phyloP scores from a whole-genome alignment of 2,888 invertebrate genomes.

The Caenorhabditis sulstoni region DNA sequence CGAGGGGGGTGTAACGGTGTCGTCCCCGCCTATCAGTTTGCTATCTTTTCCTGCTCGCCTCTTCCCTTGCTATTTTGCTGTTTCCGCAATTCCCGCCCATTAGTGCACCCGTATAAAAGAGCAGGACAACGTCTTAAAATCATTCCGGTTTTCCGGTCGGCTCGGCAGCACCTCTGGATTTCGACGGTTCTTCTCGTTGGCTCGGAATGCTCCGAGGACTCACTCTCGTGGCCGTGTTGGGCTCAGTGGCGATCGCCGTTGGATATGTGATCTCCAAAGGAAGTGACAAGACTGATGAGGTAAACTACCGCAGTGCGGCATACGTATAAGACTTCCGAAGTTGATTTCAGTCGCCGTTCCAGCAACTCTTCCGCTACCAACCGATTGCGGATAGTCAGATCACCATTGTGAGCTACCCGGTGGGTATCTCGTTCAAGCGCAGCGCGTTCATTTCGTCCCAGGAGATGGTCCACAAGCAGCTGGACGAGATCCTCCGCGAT shows the following conservation, averaged over 20 bases:
- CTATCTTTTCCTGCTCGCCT: not conserved
- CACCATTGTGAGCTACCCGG: not conserved
- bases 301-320: not conserved
- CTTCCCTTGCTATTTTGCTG: not conserved
- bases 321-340: too few relatives aligned
- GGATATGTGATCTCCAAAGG: not conserved
- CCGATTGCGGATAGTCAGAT: not conserved
- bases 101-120: slow-evolving; percentile 2
- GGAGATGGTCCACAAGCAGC: too few relatives aligned
- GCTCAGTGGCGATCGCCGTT: not conserved
- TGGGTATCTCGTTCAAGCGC: not conserved
- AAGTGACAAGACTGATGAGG: not conserved
- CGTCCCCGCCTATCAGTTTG: not conserved
- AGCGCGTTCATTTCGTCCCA: not conserved
- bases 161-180: not conserved
- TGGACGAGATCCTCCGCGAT: too few relatives aligned
- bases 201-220: slow-evolving; percentile 1
- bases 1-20: slow-evolving; percentile 1
- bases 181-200: not conserved
- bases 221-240: not conserved
- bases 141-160: not conserved
- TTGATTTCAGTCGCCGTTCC: too few relatives aligned
- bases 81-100: slow-evolving; percentile 3
- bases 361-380: not conserved
- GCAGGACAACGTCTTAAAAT: not conserved